Evolutionary conservation across 1,140 invertebrate genomes (phyloP).

Genomic region (Periplaneta americana): DNA sequence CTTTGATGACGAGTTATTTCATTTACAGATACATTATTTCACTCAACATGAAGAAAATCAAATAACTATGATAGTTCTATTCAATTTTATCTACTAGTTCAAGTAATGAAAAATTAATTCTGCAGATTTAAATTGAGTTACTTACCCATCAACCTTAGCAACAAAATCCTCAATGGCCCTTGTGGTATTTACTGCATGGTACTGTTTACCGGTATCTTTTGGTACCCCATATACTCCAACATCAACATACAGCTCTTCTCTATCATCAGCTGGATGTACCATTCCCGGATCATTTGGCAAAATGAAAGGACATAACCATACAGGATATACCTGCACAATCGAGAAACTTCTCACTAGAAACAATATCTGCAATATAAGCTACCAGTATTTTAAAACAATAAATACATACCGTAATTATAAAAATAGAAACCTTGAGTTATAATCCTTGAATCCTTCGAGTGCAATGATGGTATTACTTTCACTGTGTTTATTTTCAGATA

Average conservation of each 20-base stretch:
- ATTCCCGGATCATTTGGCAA: conserved; percentile 64
- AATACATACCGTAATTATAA: too few species aligned
- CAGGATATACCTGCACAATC: conserved; percentile 73
- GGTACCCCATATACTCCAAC: conserved; percentile 78
- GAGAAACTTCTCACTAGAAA: conserved; percentile 15
- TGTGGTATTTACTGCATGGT: conserved; percentile 59
- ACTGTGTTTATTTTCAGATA: too few species aligned
- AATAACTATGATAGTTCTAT: too few species aligned
- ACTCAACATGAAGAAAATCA: too few species aligned
- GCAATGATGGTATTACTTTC: background rate
- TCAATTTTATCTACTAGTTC: too few species aligned
- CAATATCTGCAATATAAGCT: background rate
- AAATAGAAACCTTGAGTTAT: too few species aligned
- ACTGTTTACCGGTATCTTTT: conserved; percentile 41
- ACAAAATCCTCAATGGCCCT: conserved; percentile 67
- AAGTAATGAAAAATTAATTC: too few species aligned
- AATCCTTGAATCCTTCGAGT: background rate
- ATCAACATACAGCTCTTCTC: conserved; percentile 63
- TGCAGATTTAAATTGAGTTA: background rate
- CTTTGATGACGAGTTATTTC: too few species aligned
- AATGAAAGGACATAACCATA: conserved; percentile 81
- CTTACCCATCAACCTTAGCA: conserved; percentile 55
- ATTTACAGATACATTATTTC: too few species aligned
- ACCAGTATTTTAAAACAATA: background rate
- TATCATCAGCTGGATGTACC: conserved; percentile 45